Evolutionary conservation across 2,113 vertebrate species (phyloP).

Genomic region (Burhinus oedicnemus): DNA sequence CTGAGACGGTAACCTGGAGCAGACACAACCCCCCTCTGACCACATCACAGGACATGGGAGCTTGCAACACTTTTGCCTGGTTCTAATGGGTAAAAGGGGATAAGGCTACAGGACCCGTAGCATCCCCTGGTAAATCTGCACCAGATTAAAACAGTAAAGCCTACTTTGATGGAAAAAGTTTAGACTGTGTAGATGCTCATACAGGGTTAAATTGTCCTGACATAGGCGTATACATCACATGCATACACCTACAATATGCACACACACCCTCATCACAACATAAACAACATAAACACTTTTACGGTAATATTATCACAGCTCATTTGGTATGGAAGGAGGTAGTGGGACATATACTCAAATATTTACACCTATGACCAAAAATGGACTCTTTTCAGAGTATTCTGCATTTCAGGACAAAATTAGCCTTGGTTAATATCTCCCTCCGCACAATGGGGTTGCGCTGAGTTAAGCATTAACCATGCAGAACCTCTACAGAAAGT

Average conservation of each 20-base stretch:
- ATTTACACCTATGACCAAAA: neutral
- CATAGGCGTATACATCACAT: neutral
- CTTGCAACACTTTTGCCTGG: neutral
- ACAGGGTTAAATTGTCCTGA: neutral
- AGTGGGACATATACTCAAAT: neutral
- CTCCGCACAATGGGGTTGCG: neutral
- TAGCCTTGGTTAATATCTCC: neutral
- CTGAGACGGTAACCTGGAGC: neutral
- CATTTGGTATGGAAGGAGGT: neutral
- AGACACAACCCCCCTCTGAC: neutral
- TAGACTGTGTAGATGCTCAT: too few species aligned
- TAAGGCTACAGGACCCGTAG: accelerated
- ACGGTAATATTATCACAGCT: neutral
- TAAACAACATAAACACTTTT: neutral
- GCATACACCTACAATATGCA: neutral
- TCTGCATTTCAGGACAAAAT: neutral
- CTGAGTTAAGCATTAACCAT: neutral
- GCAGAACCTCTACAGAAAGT: neutral
- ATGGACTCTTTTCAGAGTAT: neutral
- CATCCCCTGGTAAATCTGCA: neutral
- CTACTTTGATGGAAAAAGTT: neutral
- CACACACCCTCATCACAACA: neutral
- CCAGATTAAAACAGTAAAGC: neutral
- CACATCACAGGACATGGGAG: neutral
- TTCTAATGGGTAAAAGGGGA: neutral